A percentile compares a stretch with the other conserved stretches of the same genome.
These are phyloP conservation scores for Notoglanidium macrostoma DNA, from an alignment of 2,797 vertebrate species.

Conservation along the genomic window DNA sequence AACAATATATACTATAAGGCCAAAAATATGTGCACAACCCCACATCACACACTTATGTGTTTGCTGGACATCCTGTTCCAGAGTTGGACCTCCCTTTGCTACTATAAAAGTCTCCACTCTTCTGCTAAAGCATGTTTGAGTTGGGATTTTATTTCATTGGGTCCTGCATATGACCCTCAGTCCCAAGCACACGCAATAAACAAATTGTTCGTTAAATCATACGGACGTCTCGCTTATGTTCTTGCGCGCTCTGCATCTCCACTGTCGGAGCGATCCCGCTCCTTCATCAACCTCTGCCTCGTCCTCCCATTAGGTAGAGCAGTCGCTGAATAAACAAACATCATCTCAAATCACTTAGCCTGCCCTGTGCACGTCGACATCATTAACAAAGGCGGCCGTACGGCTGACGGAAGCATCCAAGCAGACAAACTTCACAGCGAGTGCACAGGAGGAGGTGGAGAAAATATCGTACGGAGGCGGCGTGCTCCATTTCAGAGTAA, in stretches of 20 bases:
- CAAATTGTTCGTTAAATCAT: constrained; percentile 37
- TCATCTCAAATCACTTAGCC: constrained; percentile 54
- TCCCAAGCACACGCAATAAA: constrained; percentile 25
- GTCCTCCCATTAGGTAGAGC: constrained; percentile 46
- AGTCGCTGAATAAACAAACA: constrained; percentile 56
- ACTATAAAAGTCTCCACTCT: not conserved
- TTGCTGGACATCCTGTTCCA: not conserved
- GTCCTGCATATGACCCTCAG: not conserved
- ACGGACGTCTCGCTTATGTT: constrained; percentile 31
- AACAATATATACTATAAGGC: not conserved
- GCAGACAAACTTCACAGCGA: not conserved
- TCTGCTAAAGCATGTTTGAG: not conserved
- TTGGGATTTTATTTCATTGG: not conserved
- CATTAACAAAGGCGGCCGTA: constrained; percentile 44
- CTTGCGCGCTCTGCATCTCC: constrained; percentile 25
- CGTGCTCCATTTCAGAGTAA: constrained; percentile 14
- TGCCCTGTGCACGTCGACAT: constrained; percentile 41
- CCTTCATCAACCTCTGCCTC: constrained; percentile 47
- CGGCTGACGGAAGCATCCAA: constrained; percentile 45
- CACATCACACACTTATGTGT: not conserved
- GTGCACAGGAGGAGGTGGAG: not conserved
- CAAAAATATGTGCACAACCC: not conserved
- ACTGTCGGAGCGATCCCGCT: constrained; percentile 28
- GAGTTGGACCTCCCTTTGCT: not conserved
- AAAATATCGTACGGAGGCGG: constrained; percentile 22